A percentile compares a stretch with the other conserved stretches of the same genome.
Conservation (phyloP, 2,113 vertebrate species). For the Leucopsar rothschildi region DNA sequence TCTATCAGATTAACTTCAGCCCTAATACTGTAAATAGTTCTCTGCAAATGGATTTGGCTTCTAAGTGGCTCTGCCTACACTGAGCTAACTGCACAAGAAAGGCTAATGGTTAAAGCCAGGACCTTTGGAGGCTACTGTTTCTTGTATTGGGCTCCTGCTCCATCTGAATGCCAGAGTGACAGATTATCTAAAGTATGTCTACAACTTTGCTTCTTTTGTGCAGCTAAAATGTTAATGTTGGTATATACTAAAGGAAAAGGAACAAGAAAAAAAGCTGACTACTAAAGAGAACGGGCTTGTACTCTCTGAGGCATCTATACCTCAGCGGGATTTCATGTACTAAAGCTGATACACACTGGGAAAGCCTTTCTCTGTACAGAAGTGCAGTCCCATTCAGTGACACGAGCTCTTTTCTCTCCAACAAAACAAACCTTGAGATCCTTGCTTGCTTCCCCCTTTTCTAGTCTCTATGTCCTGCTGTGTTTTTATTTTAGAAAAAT, state of each 20-base stretch:
- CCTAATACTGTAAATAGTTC: background rate
- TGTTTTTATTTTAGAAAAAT: slow-evolving; percentile 71
- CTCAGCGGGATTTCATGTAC: slow-evolving; percentile 58
- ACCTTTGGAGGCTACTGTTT: background rate
- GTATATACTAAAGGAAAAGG: slow-evolving; percentile 10
- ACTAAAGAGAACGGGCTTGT: slow-evolving; percentile 42
- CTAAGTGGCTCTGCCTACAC: background rate
- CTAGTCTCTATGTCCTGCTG: slow-evolving; percentile 52
- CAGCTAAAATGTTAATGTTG: slow-evolving; percentile 43
- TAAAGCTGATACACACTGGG: slow-evolving; percentile 46
- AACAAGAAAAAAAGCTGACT: slow-evolving; percentile 1
- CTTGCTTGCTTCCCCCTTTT: slow-evolving; percentile 53
- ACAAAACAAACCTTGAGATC: slow-evolving; percentile 63
- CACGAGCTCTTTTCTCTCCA: slow-evolving; percentile 44
- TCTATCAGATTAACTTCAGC: background rate
- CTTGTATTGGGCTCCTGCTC: background rate
- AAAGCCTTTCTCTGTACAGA: slow-evolving; percentile 48
- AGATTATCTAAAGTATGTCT: slow-evolving; percentile 11
- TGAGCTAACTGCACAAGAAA: background rate
- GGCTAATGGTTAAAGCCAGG: background rate
- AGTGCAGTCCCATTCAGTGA: slow-evolving; percentile 51
- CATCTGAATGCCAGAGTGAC: background rate
- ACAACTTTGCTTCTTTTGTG: slow-evolving; percentile 33
- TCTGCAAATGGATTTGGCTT: background rate
- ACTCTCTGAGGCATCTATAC: slow-evolving; percentile 44